A percentile compares a stretch with the other conserved stretches of the same genome.
Evolutionary conservation across 2,113 vertebrate species (phyloP).

Genomic region (Brachyhypopomus gauderio): DNA sequence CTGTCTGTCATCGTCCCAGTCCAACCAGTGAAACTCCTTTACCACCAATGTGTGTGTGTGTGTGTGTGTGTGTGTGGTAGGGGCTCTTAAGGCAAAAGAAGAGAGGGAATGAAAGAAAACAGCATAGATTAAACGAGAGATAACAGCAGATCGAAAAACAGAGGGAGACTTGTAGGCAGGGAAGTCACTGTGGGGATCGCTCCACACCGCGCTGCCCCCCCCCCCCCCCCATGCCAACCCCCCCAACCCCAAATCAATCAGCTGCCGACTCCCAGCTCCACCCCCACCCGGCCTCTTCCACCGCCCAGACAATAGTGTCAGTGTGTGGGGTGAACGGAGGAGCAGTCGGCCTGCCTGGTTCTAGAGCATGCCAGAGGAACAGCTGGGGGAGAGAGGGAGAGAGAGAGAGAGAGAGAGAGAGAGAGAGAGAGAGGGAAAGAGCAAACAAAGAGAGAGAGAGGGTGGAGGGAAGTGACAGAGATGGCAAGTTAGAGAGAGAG

Average conservation of each 20-base stretch:
- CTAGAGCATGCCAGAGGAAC: constrained; percentile 47
- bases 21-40: constrained; percentile 34
- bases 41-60: background rate
- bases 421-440: constrained; percentile 20
- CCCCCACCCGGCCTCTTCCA: constrained; percentile 20
- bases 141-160: constrained; percentile 19
- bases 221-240: background rate
- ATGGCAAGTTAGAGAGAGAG: background rate
- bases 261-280: constrained; percentile 35
- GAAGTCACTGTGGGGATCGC: constrained; percentile 36
- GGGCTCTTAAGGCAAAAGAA: background rate
- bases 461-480: background rate
- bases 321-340: constrained; percentile 51
- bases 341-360: constrained; percentile 38
- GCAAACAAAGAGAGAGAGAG: constrained; percentile 40
- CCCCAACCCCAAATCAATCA: constrained; percentile 50
- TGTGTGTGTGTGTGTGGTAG: background rate
- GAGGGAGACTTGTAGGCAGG: background rate
- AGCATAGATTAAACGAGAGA: constrained; percentile 34
- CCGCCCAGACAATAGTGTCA: constrained; percentile 56
- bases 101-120: constrained; percentile 1
- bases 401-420: constrained; percentile 31
- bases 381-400: constrained; percentile 51
- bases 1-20: constrained; percentile 38
- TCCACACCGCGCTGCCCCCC: background rate